phyloP scores from a whole-genome alignment of 2,888 invertebrate species.

The Drosophila niveifrons region DNA sequence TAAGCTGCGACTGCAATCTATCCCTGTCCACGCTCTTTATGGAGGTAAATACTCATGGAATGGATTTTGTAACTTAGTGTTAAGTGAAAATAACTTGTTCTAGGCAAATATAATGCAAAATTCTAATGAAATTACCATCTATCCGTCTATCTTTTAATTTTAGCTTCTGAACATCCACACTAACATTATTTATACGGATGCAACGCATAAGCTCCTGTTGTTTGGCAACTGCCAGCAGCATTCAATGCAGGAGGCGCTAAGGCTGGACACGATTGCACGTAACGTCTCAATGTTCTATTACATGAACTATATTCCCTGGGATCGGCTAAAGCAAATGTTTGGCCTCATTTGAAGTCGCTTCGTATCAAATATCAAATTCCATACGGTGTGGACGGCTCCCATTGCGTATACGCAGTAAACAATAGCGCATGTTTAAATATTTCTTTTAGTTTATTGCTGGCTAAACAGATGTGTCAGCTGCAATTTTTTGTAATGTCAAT shows the following conservation, averaged over 20 bases:
- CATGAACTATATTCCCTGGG: conserved; percentile 49
- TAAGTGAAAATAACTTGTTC: no score
- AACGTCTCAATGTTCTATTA: conserved; percentile 54
- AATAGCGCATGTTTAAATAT: conserved; percentile 7
- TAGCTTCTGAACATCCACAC: conserved; percentile 60
- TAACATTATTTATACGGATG: conserved; percentile 56
- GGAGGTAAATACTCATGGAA: conserved; percentile 45
- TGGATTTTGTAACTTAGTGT: no score
- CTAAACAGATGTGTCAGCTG: conserved; percentile 47
- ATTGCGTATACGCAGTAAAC: conserved; percentile 47
- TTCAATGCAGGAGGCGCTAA: conserved; percentile 48
- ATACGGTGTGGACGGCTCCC: conserved; percentile 13
- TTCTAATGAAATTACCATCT: no score
- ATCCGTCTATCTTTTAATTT: not conserved
- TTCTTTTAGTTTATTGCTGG: conserved; percentile 19
- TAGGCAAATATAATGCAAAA: no score
- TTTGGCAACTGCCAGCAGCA: conserved; percentile 40
- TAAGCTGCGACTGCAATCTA: conserved; percentile 58
- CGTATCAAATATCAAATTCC: conserved; percentile 13
- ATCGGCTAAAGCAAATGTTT: conserved; percentile 59
- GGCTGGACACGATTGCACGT: conserved; percentile 48
- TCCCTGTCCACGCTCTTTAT: conserved; percentile 58
- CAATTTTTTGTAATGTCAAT: conserved; percentile 44
- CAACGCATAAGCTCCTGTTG: conserved; percentile 40
- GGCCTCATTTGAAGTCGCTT: conserved; percentile 42